These are phyloP conservation scores for Leuciscus idus DNA, from an alignment of 2,113 vertebrate genomes.

Conservation along the genomic window DNA sequence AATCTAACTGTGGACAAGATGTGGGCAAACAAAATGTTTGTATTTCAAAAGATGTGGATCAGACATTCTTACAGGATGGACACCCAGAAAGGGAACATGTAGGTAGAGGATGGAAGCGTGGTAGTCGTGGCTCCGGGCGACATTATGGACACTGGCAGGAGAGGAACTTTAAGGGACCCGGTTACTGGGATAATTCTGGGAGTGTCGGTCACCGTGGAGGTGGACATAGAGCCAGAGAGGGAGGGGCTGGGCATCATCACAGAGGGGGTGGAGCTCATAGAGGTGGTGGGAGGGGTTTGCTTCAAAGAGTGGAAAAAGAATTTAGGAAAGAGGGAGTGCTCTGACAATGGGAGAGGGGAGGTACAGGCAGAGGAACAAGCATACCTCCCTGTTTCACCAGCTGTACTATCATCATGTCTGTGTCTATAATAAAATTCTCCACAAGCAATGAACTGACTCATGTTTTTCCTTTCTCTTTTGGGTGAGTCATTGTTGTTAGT, in stretches of 20 bases:
- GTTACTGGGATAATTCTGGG: constrained; percentile 49
- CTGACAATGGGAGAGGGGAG: constrained; percentile 73
- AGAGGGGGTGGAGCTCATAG: constrained; percentile 61
- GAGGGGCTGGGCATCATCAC: constrained; percentile 56
- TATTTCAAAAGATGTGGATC: constrained; percentile 18
- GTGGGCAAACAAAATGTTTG: neutral
- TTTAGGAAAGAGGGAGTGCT: constrained; percentile 68
- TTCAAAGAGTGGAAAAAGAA: constrained; percentile 65
- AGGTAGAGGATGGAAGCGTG: constrained; percentile 64
- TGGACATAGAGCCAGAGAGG: constrained; percentile 50
- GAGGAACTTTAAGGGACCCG: constrained; percentile 43
- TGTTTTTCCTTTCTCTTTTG: constrained; percentile 11
- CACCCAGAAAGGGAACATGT: constrained; percentile 3
- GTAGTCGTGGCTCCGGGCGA: constrained; percentile 23
- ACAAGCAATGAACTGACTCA: constrained; percentile 20
- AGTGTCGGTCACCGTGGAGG: constrained; percentile 52
- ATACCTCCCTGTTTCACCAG: constrained; percentile 44
- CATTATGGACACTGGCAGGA: constrained; percentile 56
- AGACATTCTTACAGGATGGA: constrained; percentile 34
- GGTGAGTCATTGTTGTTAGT: neutral
- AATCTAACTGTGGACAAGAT: constrained; percentile 28
- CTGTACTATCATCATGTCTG: constrained; percentile 40
- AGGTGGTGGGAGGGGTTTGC: constrained; percentile 60
- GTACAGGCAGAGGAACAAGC: constrained; percentile 26
- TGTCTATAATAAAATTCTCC: constrained; percentile 54